A percentile compares a stretch with the other conserved stretches of the same genome.
These are phyloP conservation scores for Cephus cinctus DNA, from an alignment of 1,140 invertebrate species.

Conservation along the genomic window DNA sequence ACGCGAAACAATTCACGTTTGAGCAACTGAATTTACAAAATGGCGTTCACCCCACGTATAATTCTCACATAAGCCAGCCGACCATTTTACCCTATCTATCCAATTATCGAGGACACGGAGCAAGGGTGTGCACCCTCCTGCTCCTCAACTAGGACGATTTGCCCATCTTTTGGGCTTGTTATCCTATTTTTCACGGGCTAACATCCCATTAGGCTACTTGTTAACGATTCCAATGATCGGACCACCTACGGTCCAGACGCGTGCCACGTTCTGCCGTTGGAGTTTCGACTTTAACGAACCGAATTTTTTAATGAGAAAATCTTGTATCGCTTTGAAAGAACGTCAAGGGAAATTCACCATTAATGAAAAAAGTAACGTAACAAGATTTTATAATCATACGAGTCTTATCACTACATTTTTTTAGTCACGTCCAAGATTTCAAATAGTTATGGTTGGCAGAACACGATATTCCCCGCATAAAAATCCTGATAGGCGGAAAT, in stretches of 20 bases:
- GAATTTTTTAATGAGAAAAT: constrained; percentile 5
- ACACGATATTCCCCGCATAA: too few relatives aligned
- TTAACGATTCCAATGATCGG: constrained; percentile 34
- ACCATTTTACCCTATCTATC: constrained; percentile 11
- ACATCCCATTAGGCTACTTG: constrained; percentile 42
- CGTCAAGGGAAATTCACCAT: neutral
- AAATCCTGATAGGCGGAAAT: too few relatives aligned
- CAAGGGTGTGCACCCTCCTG: constrained; percentile 2
- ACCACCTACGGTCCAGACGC: constrained; percentile 44
- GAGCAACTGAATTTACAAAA: constrained; percentile 2
- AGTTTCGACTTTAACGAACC: constrained; percentile 43
- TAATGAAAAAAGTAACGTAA: neutral
- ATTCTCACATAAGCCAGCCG: too few relatives aligned
- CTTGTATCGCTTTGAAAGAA: neutral
- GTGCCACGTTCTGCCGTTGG: constrained; percentile 26
- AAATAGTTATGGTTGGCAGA: too few relatives aligned
- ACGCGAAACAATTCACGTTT: constrained; percentile 19
- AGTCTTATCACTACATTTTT: too few relatives aligned
- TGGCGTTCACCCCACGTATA: too few relatives aligned
- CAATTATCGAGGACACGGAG: constrained; percentile 12
- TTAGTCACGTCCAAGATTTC: too few relatives aligned
- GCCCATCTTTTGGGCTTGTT: constrained; percentile 13
- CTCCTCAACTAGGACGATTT: constrained; percentile 23
- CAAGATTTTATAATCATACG: neutral
- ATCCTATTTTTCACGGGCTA: constrained; percentile 28